Base-by-base conservation (phyloP, 1,140 invertebrate genomes). In the Drosophila kepulauana region DNA sequence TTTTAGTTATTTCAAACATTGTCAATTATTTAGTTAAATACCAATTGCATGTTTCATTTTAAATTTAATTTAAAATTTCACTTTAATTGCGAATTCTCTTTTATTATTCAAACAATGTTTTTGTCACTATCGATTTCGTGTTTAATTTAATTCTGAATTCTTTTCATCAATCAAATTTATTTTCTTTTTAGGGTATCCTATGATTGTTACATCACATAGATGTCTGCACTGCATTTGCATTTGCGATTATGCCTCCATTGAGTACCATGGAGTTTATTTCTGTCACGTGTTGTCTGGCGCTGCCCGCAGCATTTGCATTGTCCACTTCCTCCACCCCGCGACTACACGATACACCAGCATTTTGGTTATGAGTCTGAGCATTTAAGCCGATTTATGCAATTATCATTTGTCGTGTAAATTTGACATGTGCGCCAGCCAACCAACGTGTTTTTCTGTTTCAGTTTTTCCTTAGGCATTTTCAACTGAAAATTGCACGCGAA, bases 331-430 rank as follows among this genome's bases (percentile, higher is more conserved):
- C 43, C 25, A 16, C 49, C n/a, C 35, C 25, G 41, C 43, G 15
- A 48, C 54, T 25, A 57, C 43, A 56, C 13, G 49, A 13, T 35
- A 35, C 5, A 59, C 38, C 71, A 59, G n/a, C 66, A 69, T 70
- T 74, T 68, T 28, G 68, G 35, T 15, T 63, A 25, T 52, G 65
- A 28, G 78, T 70, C 85, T 85, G 79, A 66, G 45, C 65, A 71
- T 81, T 88, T 91, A 91, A 91, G 84, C 88, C 79, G 89, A 91
- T 91, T 91, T 91, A 77, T 82, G 80, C 84, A 91, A 91, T 91
- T 91, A 91, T 86, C 85, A 81, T 89, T 89, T 89, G 81, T 89
- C 78, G 84, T 73, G 59, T 49, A 71, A 87, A 87, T 67, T 75
- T 51, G 61, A 57, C 75, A 78, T 78, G 69, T 67, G 70, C 74